Evolutionary conservation across 2,113 vertebrate genomes (phyloP).

Genomic region (Vidua macroura): DNA sequence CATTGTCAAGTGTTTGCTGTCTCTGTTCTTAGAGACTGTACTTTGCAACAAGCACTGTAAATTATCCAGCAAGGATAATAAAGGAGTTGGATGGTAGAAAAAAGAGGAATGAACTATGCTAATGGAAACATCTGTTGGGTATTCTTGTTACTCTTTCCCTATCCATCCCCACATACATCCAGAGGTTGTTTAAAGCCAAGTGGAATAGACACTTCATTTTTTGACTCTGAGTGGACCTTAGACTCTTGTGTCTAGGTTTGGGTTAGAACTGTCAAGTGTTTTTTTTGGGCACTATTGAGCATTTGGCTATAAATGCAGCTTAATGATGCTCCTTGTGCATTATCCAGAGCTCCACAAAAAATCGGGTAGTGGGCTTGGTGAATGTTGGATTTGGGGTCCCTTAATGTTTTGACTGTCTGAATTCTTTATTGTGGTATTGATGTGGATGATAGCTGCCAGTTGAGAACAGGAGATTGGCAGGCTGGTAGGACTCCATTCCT

Average conservation of each 20-base stretch:
- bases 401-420: not conserved
- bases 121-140: constrained; percentile 35
- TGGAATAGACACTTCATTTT: not conserved
- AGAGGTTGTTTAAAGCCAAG: not conserved
- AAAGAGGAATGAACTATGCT: constrained; percentile 22
- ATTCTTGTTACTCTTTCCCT: not conserved
- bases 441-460: not conserved
- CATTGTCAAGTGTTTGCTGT: not conserved
- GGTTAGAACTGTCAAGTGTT: not conserved
- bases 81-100: constrained; percentile 12
- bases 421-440: not conserved
- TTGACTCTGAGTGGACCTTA: not conserved
- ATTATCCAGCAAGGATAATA: constrained; percentile 15
- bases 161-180: not conserved
- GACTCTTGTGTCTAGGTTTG: not conserved
- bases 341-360: not conserved
- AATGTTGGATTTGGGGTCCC: not conserved
- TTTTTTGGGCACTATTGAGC: not conserved
- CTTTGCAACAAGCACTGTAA: constrained; percentile 14
- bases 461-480: not conserved
- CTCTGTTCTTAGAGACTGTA: constrained; percentile 4
- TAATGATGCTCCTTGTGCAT: not conserved
- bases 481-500: not conserved
- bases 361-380: not conserved
- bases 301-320: not conserved